Base-by-base conservation (phyloP, 1,140 invertebrate genomes). In the Druon quercuslanigerum region DNA sequence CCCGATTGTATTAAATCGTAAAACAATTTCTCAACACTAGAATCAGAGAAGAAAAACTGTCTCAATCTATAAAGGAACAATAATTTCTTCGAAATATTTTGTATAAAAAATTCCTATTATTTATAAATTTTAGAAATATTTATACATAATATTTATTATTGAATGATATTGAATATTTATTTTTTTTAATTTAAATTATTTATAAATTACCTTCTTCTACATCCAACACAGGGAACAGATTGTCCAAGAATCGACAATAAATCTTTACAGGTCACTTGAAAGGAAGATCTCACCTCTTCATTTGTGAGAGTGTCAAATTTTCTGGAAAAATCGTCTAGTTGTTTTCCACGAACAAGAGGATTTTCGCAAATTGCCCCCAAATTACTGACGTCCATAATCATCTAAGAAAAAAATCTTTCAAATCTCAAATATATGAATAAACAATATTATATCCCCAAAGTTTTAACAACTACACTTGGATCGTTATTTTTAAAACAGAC, bases 171-270 rank as follows among this genome's bases (percentile, higher is more conserved):
- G 19, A 17, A 17, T 56, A 56, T 56, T 72, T n/a, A 72, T 72
- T 33, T 66, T 0, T 19, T 51, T 16, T 13, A 51, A 40, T 9
- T 52, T 2, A 33, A 33, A 20, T 11, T 60, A 51, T 75, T 70
- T 3, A 51, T 76, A 71, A 73, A 56, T 73, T 92, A 97, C 96
- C 96, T 97, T 93, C 96, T 94, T 82, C 97, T 93, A 90, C 97
- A 98, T 70, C 97, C 97, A 87, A 98, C 96, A 93, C 97, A 98
- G 73, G 97, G 96, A 85, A 98, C 96, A 87, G 95, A 95, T 92
- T 97, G 96, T 90, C 96, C 95, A 72, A 98, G 92, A 85, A 97
- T 94, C 82, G 94, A 94, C 84, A 97, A 93, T 75, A 98, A 94
- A 90, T 97, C 95, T 83, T 95, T 94, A 84, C 94, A 95, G n/a